A percentile compares a stretch with the other conserved stretches of the same genome.
These are phyloP conservation scores for Brachionichthys hirsutus DNA, from an alignment of 2,113 vertebrate species.

Conservation along the genomic window DNA sequence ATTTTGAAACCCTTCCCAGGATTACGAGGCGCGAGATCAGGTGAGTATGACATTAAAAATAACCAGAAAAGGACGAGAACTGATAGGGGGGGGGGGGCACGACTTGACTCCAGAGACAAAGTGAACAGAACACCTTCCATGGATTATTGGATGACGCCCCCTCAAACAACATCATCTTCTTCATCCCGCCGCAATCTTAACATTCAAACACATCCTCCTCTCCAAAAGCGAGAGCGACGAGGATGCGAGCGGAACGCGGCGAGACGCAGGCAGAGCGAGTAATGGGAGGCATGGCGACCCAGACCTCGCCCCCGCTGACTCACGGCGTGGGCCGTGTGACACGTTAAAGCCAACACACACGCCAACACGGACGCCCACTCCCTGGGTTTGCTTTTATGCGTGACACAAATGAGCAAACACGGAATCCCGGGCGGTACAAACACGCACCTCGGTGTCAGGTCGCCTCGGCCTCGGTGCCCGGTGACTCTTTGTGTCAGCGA, in stretches of 20 bases:
- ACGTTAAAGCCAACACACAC: constrained; percentile 31
- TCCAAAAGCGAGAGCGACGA: background rate
- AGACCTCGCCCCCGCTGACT: constrained; percentile 75
- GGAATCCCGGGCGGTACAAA: constrained; percentile 43
- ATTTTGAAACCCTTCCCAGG: constrained; percentile 8
- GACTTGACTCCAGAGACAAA: background rate
- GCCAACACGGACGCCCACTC: constrained; percentile 25
- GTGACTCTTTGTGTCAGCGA: constrained; percentile 70
- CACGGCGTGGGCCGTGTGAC: constrained; percentile 64
- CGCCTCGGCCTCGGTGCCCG: constrained; percentile 66
- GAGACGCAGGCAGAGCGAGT: constrained; percentile 46
- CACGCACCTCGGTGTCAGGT: constrained; percentile 69
- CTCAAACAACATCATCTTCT: too few relatives aligned
- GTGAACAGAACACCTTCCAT: too few relatives aligned
- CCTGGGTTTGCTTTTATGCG: constrained; percentile 28
- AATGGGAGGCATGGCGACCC: constrained; percentile 55
- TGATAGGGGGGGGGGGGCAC: too few relatives aligned
- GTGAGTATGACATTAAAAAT: background rate
- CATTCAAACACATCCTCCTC: too few relatives aligned
- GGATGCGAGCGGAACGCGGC: background rate
- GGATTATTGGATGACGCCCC: too few relatives aligned
- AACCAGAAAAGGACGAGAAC: constrained; percentile 16
- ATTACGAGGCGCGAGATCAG: background rate
- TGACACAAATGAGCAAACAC: constrained; percentile 34
- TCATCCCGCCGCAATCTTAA: too few relatives aligned